Percentiles rank a stretch among this genome's conserved stretches.
These are phyloP conservation scores for Naja naja DNA, from an alignment of 2,113 vertebrate genomes.

Conservation along the genomic window DNA sequence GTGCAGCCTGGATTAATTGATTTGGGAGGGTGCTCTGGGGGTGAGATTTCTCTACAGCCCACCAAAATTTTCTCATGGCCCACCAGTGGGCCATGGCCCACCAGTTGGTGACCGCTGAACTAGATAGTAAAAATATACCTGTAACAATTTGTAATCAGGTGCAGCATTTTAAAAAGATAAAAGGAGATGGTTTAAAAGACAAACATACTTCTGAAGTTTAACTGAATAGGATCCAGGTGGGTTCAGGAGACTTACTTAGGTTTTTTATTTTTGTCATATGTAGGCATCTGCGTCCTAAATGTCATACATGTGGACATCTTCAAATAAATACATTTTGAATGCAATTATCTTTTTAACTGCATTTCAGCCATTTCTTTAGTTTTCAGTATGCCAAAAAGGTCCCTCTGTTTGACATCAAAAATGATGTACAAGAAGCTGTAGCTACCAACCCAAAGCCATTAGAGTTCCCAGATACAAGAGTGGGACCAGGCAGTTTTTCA, in stretches of 20 bases:
- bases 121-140: not conserved
- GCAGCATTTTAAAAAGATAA: not conserved
- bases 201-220: too few relatives aligned
- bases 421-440: not conserved
- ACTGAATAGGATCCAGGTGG: not conserved
- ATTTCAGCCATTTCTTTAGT: constrained; percentile 21
- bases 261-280: not conserved
- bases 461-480: not conserved
- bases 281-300: not conserved
- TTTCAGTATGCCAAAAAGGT: rapidly evolving
- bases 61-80: too few relatives aligned
- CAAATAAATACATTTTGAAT: constrained; percentile 15
- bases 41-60: too few relatives aligned
- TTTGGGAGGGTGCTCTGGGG: too few relatives aligned
- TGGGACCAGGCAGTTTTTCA: not conserved
- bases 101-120: too few relatives aligned
- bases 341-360: constrained; percentile 28
- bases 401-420: not conserved
- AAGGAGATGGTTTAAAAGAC: not conserved
- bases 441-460: not conserved
- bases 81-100: too few relatives aligned
- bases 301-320: not conserved
- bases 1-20: too few relatives aligned
- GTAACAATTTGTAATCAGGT: not conserved
- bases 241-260: not conserved